These are phyloP conservation scores for Gymnothorax reevesii DNA, from an alignment of 2,797 vertebrate genomes.

Conservation along the genomic window DNA sequence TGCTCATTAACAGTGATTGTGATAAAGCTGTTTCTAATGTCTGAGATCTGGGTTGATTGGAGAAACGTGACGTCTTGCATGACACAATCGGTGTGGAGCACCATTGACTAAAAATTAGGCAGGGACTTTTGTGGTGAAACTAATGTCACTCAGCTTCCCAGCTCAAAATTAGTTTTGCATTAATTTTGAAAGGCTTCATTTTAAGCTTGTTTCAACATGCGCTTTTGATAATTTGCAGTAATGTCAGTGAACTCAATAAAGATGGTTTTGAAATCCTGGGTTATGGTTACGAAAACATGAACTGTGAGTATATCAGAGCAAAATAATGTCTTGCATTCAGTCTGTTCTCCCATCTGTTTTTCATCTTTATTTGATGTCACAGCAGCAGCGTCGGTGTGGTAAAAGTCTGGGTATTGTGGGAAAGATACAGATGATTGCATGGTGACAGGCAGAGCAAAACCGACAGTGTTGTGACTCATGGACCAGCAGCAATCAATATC, in stretches of 20 bases:
- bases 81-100: no score
- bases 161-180: background rate
- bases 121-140: no score
- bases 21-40: no score
- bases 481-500: conserved; percentile 76
- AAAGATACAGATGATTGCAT: conserved; percentile 72
- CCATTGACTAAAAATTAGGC: no score
- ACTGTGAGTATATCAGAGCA: background rate
- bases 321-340: background rate
- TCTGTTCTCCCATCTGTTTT: background rate
- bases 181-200: background rate
- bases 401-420: conserved; percentile 70
- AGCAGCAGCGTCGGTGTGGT: conserved; percentile 43
- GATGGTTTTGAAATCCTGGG: background rate
- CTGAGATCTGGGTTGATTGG: no score
- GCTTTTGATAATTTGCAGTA: background rate
- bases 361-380: background rate
- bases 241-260: background rate
- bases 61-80: no score
- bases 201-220: background rate
- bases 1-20: no score
- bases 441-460: conserved; percentile 72
- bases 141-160: no score
- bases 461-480: conserved; percentile 66
- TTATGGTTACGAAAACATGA: background rate